Evolutionary conservation across 2,113 vertebrate species (phyloP).

Genomic region (Sigmodon hispidus): DNA sequence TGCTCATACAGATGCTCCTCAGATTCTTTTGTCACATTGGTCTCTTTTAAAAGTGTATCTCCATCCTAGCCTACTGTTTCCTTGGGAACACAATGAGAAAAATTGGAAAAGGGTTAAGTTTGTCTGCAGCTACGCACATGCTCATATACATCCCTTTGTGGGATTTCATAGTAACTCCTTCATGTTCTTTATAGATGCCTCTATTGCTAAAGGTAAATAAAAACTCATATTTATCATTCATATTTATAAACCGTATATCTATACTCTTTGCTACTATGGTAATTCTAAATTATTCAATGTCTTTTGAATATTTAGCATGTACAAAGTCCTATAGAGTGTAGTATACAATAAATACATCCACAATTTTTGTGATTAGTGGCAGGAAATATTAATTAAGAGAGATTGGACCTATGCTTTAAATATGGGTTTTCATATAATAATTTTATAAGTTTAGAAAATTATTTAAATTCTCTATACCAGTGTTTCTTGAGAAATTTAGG

Average conservation of each 20-base stretch:
- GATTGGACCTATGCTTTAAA: background rate
- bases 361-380: background rate
- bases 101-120: background rate
- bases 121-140: background rate
- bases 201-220: background rate
- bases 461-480: background rate
- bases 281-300: background rate
- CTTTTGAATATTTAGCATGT: background rate
- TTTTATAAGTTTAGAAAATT: background rate
- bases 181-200: background rate
- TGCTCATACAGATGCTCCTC: background rate
- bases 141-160: background rate
- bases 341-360: background rate
- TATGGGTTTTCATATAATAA: background rate
- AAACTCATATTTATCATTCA: background rate
- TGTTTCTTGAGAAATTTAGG: background rate
- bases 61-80: background rate
- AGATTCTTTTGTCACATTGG: background rate
- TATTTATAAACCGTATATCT: background rate
- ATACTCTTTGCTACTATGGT: background rate
- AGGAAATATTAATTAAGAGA: background rate
- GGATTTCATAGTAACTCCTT: background rate
- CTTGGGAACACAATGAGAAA: background rate
- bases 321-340: background rate
- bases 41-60: background rate